Evolutionary conservation across 53 echinoderm and acorn worm genomes (phyloP), one percentile per base, ranked within the genome.

Genomic region (Pentamera pediparva): DNA sequence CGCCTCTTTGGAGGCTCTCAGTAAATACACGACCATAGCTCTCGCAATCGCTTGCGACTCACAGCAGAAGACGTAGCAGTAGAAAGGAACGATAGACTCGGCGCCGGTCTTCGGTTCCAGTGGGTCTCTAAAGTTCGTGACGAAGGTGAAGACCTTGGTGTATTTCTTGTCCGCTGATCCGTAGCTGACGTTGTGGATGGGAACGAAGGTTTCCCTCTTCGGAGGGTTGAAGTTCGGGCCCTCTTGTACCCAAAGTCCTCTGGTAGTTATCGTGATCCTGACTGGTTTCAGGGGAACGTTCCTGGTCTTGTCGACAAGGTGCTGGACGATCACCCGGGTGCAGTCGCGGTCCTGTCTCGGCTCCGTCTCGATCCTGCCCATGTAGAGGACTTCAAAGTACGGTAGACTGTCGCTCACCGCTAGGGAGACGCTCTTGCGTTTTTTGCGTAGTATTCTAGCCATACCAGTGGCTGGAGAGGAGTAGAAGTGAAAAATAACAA

Each of bases 101-200:
- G 40, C 70, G 12, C 56, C 37, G 30, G 37, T 57, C 22, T 59
- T 69, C 27, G 40, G 61, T 24, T 81, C 76, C 7, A 59, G 63
- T 26, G 65, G 59, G 4, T 78, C 76, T 41, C 76, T 76, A 69
- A 83, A 84, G 48, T 86, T 93, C 15, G 93, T 93, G 8, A 93
- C 84, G 32, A 96, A 86, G 4, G 88, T 85, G 27, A 96, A 96
- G 36, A 96, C 91, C 27, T 85, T 81, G 20, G 85, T 75, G 38
- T 82, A 87, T 21, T 53, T 50, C 59, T 85, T 87, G 56, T 95
- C 96, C 2, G 88, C 96, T 1, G 91, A 75, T 12, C 96, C 96
- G 45, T 95, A 95, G 12, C 91, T 91, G 50, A 95, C 80, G n/a
- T 84, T 79, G 43, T 95, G 91, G n/a, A 95, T 95, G 3, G 96